phyloP scores from a whole-genome alignment of 2,888 invertebrate species.

The Cetonia aurata region DNA sequence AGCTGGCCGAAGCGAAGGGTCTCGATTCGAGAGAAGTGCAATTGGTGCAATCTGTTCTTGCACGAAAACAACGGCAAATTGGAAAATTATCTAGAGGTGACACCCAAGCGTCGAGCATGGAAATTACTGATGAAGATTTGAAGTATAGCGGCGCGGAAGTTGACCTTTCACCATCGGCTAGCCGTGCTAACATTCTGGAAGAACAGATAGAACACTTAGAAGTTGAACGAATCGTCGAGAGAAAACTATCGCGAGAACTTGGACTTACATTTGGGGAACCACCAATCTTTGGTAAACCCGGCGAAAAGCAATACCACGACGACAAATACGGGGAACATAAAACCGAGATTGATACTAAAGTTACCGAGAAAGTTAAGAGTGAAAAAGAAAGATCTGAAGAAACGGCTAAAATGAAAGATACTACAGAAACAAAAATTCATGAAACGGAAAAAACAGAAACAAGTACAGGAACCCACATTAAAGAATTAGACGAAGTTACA shows the following conservation, averaged over 20 bases:
- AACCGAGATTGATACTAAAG: slow-evolving; percentile 56
- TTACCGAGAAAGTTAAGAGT: slow-evolving; percentile 57
- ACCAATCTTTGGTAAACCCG: slow-evolving; percentile 40
- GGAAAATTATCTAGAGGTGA: slow-evolving; percentile 65
- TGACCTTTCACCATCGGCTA: slow-evolving; percentile 74
- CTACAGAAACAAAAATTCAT: slow-evolving; percentile 49
- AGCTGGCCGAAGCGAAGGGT: slow-evolving; percentile 66
- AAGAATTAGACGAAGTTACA: slow-evolving; percentile 47
- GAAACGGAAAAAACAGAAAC: slow-evolving; percentile 50
- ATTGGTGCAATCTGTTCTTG: slow-evolving; percentile 68
- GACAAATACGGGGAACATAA: slow-evolving; percentile 57
- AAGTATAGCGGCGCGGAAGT: slow-evolving; percentile 78
- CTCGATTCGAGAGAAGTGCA: slow-evolving; percentile 67
- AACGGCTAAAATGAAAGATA: slow-evolving; percentile 60
- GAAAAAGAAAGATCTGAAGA: slow-evolving; percentile 58
- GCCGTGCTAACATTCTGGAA: slow-evolving; percentile 61
- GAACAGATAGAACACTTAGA: slow-evolving; percentile 65
- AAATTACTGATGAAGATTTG: slow-evolving; percentile 76
- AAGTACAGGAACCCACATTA: slow-evolving; percentile 43
- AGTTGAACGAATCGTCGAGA: slow-evolving; percentile 66
- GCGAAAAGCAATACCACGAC: slow-evolving; percentile 50
- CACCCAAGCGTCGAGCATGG: slow-evolving; percentile 70
- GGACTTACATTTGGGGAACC: slow-evolving; percentile 40
- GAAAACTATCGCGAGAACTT: slow-evolving; percentile 45
- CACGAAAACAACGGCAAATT: slow-evolving; percentile 66